These are phyloP conservation scores for Craterocephalus amniculus DNA, from an alignment of 2,797 vertebrate genomes.

Conservation along the genomic window DNA sequence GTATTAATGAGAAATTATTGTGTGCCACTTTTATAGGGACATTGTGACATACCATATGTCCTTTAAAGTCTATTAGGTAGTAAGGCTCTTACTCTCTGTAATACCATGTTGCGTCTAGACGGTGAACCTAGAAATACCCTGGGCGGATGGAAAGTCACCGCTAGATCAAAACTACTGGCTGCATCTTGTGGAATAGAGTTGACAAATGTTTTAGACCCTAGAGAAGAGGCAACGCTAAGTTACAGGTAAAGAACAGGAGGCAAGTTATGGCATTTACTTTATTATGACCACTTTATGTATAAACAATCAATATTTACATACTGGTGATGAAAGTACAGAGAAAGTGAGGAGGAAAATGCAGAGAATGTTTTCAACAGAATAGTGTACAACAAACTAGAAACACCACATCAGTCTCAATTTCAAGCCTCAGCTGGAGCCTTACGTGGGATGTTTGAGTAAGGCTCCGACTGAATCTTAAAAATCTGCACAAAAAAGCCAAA, in stretches of 20 bases:
- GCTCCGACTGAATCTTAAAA: slow-evolving; percentile 42
- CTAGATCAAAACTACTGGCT: slow-evolving; percentile 18
- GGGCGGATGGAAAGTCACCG: slow-evolving; percentile 42
- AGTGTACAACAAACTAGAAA: slow-evolving; percentile 57
- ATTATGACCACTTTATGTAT: slow-evolving; percentile 75
- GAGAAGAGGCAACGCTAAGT: neutral
- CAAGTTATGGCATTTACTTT: slow-evolving; percentile 66
- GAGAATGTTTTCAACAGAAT: slow-evolving; percentile 56
- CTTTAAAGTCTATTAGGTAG: slow-evolving; percentile 74
- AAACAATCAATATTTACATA: slow-evolving; percentile 80
- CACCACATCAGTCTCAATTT: slow-evolving; percentile 64
- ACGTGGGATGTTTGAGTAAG: slow-evolving; percentile 5
- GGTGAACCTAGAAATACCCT: slow-evolving; percentile 63
- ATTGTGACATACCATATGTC: slow-evolving; percentile 28
- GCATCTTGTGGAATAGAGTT: neutral
- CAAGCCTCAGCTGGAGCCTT: slow-evolving; percentile 37
- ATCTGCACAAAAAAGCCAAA: slow-evolving; percentile 47
- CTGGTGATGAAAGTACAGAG: slow-evolving; percentile 51
- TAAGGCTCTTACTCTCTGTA: slow-evolving; percentile 78
- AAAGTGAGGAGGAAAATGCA: slow-evolving; percentile 54
- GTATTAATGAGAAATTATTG: neutral
- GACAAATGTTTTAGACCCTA: neutral
- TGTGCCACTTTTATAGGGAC: neutral
- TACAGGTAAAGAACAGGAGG: slow-evolving; percentile 35
- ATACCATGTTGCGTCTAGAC: slow-evolving; percentile 68